These are phyloP conservation scores for Rhynchotus rufescens DNA, from an alignment of 2,797 vertebrate species.

Conservation along the genomic window DNA sequence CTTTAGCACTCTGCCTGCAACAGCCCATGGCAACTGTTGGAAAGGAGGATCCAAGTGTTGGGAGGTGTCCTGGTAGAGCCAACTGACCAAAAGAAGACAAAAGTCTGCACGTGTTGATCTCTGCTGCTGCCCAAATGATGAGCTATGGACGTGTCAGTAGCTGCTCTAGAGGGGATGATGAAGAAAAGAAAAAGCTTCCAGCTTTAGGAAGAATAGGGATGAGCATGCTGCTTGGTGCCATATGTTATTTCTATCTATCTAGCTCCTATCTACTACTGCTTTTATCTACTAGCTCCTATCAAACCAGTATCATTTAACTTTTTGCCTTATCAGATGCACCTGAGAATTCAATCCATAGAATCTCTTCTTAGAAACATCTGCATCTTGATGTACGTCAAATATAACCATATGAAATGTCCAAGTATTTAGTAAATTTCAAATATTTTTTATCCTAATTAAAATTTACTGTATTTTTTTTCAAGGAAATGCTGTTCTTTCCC, in stretches of 20 bases:
- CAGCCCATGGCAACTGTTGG: not conserved
- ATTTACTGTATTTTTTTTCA: not conserved
- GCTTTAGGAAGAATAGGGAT: not conserved
- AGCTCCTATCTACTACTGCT: not conserved
- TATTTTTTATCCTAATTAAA: constrained; percentile 1
- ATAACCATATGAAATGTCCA: not conserved
- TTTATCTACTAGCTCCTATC: not conserved
- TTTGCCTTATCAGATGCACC: not conserved
- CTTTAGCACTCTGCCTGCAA: not conserved
- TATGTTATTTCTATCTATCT: not conserved
- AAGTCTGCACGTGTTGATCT: not conserved
- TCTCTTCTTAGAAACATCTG: not conserved
- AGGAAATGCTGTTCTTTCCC: not conserved
- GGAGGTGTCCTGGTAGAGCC: fast-evolving
- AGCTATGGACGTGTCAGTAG: not conserved
- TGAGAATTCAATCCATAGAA: not conserved
- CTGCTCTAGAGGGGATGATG: not conserved
- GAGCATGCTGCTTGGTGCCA: not conserved
- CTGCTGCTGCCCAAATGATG: not conserved
- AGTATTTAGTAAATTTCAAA: not conserved
- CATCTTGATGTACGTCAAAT: not conserved
- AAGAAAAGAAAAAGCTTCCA: not conserved
- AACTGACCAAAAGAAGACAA: not conserved
- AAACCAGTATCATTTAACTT: not conserved
- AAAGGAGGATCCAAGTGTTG: not conserved